Conservation (phyloP, 30 jellyfish, hydroid and myxozoan genomes). For the Hydractinia symbiolongicarpus region DNA sequence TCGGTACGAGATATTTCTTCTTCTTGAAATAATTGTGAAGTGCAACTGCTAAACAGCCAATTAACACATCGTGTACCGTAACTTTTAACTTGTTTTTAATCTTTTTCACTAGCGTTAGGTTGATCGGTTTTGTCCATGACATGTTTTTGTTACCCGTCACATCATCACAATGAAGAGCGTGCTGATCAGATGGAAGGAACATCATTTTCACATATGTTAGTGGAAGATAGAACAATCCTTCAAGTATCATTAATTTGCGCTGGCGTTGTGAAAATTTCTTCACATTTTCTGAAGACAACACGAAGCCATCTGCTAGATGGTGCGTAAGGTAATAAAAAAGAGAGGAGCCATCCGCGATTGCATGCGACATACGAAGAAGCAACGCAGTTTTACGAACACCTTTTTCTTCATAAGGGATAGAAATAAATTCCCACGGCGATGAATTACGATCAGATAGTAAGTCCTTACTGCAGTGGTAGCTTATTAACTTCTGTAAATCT, state of each 20-base stretch:
- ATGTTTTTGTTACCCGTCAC: conserved; percentile 48
- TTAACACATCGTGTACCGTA: conserved; percentile 77
- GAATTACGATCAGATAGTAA: conserved; percentile 10
- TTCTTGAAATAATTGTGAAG: conserved; percentile 21
- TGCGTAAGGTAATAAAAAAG: conserved; percentile 41
- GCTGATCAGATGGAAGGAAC: conserved; percentile 37
- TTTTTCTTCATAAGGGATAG: conserved; percentile 40
- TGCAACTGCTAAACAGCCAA: conserved; percentile 46
- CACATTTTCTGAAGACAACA: conserved; percentile 33
- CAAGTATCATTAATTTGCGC: conserved; percentile 30
- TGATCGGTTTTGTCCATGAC: conserved; percentile 71
- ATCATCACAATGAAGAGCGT: conserved; percentile 43
- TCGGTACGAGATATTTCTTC: conserved; percentile 9
- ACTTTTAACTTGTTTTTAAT: conserved; percentile 39
- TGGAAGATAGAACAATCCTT: conserved; percentile 67
- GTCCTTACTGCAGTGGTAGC: conserved; percentile 37
- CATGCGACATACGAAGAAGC: conserved; percentile 59
- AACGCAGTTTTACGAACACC: conserved; percentile 47
- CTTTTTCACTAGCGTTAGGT: conserved; percentile 43
- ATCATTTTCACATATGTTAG: conserved; percentile 32
- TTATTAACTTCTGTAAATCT: conserved; percentile 26
- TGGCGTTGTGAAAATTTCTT: conserved; percentile 52
- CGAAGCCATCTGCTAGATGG: conserved; percentile 47
- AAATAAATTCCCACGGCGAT: conserved; percentile 75
- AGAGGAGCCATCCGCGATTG: conserved; percentile 80